Conservation (phyloP, 2,888 invertebrate species). For the Zhuqinia jingwanae region DNA sequence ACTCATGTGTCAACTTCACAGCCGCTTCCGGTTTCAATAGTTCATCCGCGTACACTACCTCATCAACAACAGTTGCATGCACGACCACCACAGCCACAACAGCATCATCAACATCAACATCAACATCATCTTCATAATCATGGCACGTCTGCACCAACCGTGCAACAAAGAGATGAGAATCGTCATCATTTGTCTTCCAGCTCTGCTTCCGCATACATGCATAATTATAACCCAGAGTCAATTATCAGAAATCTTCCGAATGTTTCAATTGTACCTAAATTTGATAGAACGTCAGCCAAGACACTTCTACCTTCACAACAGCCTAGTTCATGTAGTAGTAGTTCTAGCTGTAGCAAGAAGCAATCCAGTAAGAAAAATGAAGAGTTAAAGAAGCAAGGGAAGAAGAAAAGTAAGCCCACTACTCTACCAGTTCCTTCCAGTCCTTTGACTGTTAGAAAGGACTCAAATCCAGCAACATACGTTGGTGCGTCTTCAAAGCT, state of each 20-base stretch:
- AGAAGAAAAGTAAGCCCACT: constrained; percentile 72
- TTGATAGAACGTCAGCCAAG: constrained; percentile 76
- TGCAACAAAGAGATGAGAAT: constrained; percentile 49
- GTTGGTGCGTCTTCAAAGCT: constrained; percentile 52
- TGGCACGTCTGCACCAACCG: not conserved
- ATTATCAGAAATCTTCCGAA: constrained; percentile 79
- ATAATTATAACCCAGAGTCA: constrained; percentile 65
- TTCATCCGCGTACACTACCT: constrained; percentile 72
- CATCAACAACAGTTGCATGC: constrained; percentile 58
- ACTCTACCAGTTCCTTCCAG: constrained; percentile 76
- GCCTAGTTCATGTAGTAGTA: constrained; percentile 38
- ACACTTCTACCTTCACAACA: constrained; percentile 58
- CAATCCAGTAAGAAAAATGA: constrained; percentile 30
- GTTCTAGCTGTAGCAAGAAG: constrained; percentile 43
- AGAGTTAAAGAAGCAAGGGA: constrained; percentile 66
- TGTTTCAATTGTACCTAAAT: constrained; percentile 79
- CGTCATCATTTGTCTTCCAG: constrained; percentile 47
- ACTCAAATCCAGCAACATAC: constrained; percentile 77
- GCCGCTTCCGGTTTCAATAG: constrained; percentile 76
- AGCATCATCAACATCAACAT: constrained; percentile 17
- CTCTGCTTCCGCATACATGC: constrained; percentile 54
- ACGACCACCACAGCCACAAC: constrained; percentile 3
- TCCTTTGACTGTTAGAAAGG: constrained; percentile 78
- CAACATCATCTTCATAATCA: constrained; percentile 20
- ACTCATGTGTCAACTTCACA: constrained; percentile 52